Evolutionary conservation across 2,888 invertebrate species (phyloP).

Genomic region (Campoplex nolae): DNA sequence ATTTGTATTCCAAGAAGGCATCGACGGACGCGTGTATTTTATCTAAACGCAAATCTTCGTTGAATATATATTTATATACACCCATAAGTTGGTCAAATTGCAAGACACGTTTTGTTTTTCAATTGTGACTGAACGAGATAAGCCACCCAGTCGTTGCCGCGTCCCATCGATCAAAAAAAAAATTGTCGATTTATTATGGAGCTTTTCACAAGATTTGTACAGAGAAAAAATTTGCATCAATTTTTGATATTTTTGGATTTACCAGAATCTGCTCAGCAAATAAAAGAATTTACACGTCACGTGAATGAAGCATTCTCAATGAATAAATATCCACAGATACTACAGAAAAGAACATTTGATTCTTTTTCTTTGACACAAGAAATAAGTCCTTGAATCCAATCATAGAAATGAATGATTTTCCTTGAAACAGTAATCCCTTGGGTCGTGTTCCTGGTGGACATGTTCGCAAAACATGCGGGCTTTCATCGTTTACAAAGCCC

Average conservation of each 20-base stretch:
- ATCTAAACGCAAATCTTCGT: slow-evolving; percentile 42
- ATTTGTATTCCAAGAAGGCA: slow-evolving; percentile 54
- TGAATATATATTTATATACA: slow-evolving; percentile 2
- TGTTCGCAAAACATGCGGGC: slow-evolving; percentile 17
- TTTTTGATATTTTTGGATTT: background rate
- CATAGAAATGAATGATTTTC: background rate
- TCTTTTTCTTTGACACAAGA: background rate
- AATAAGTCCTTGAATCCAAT: background rate
- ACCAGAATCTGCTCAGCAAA: background rate
- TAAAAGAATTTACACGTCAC: too few relatives aligned
- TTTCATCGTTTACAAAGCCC: slow-evolving; percentile 26
- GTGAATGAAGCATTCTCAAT: background rate
- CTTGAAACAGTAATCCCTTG: slow-evolving; percentile 2
- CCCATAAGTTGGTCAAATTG: background rate
- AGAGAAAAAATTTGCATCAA: too few relatives aligned
- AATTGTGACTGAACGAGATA: slow-evolving; percentile 2
- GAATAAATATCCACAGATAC: background rate
- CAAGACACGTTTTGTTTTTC: slow-evolving; percentile 12
- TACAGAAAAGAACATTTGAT: background rate
- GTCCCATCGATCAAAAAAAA: background rate
- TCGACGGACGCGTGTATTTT: slow-evolving; percentile 42
- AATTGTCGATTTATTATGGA: background rate
- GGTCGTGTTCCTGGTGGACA: slow-evolving; percentile 33
- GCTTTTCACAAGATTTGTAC: too few relatives aligned
- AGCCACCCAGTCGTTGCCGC: background rate